Conservation (phyloP, 2,888 invertebrate genomes). For the Polydrusus pterygomalis region DNA sequence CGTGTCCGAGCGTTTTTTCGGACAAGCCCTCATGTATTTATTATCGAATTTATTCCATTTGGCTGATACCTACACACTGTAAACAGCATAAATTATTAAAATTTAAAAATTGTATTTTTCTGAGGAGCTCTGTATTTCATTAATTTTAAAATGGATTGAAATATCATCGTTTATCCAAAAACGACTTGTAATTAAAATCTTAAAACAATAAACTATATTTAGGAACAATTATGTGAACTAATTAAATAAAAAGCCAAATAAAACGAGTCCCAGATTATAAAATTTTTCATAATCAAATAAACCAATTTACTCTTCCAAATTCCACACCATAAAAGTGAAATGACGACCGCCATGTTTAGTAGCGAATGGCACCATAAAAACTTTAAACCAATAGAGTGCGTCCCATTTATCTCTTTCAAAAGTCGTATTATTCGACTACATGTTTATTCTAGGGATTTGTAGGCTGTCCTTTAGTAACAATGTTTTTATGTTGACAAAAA, state of each 20-base stretch:
- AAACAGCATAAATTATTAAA: too few species aligned
- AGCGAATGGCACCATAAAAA: constrained; percentile 37
- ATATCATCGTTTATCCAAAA: neutral
- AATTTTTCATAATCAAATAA: constrained; percentile 33
- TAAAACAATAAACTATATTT: constrained; percentile 8
- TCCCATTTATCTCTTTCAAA: constrained; percentile 48
- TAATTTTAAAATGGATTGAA: neutral
- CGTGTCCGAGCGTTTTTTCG: too few species aligned
- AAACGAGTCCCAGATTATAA: constrained; percentile 8
- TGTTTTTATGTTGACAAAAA: constrained; percentile 47
- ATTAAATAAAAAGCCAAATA: constrained; percentile 26
- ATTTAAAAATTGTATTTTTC: too few species aligned
- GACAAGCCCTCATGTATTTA: too few species aligned
- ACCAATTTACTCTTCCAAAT: constrained; percentile 35
- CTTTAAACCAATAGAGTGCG: constrained; percentile 40
- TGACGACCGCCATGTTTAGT: constrained; percentile 45
- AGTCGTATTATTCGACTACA: constrained; percentile 38
- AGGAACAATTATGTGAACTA: constrained; percentile 15
- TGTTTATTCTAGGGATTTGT: constrained; percentile 46
- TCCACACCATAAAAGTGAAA: constrained; percentile 45
- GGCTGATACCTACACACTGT: too few species aligned
- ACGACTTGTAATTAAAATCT: neutral
- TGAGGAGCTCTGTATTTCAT: too few species aligned
- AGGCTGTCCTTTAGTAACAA: constrained; percentile 44
- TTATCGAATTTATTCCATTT: too few species aligned